phyloP scores from a whole-genome alignment of 2,113 vertebrate species.

The Uria lomvia region DNA sequence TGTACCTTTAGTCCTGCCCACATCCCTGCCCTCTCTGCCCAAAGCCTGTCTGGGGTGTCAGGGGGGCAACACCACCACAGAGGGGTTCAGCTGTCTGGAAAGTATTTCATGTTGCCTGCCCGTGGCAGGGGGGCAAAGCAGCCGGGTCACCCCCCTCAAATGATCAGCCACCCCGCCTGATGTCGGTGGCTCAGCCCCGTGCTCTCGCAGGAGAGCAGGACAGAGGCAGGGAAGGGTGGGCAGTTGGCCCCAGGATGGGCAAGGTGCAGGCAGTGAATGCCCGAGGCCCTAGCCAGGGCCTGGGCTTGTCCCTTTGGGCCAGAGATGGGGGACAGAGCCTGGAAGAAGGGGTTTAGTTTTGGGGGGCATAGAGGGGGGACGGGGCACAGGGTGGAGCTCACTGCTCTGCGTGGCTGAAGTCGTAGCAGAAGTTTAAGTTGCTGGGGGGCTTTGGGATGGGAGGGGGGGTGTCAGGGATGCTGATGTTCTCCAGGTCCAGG shows the following conservation, averaged over 20 bases:
- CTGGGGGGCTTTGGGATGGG: slow-evolving; percentile 90
- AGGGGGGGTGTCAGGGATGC: slow-evolving; percentile 86
- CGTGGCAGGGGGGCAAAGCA: neutral
- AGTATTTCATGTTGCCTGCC: neutral
- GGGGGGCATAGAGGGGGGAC: fast-evolving
- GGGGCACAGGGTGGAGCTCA: slow-evolving; percentile 27
- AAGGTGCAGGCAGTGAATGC: neutral
- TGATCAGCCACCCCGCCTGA: neutral
- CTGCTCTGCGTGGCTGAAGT: slow-evolving; percentile 87
- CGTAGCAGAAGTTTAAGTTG: slow-evolving; percentile 95
- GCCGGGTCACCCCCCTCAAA: fast-evolving
- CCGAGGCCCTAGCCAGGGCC: neutral
- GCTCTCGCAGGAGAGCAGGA: neutral
- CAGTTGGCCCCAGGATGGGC: neutral
- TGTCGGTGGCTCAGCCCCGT: neutral
- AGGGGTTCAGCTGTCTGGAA: neutral
- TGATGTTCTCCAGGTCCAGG: slow-evolving; percentile 92
- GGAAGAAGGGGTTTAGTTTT: neutral
- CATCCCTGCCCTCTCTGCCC: neutral
- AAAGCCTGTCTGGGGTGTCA: neutral
- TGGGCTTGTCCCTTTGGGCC: neutral
- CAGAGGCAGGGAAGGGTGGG: neutral
- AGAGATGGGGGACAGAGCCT: neutral
- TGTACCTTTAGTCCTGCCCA: neutral
- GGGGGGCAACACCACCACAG: neutral